Evolutionary conservation across 1,140 invertebrate genomes (phyloP).

Genomic region (Pseudomyrmex flavicornis): DNA sequence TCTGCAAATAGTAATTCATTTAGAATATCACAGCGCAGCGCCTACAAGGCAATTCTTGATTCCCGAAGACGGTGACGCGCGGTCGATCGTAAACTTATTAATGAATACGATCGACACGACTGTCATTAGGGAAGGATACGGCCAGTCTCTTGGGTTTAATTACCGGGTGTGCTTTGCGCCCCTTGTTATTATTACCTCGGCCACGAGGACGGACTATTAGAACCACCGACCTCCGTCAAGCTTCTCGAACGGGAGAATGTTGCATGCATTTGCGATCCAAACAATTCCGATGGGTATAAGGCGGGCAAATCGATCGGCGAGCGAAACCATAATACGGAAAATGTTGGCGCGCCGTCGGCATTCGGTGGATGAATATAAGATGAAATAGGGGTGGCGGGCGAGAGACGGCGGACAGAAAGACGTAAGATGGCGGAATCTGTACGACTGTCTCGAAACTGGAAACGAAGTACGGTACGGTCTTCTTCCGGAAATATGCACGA

Average conservation of each 20-base stretch:
- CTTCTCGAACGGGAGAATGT: constrained; percentile 18
- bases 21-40: background rate
- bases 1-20: no score
- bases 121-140: constrained; percentile 50
- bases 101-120: constrained; percentile 46
- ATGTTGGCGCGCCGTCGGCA: constrained; percentile 38
- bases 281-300: background rate
- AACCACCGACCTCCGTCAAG: constrained; percentile 42
- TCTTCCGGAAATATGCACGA: constrained; percentile 51
- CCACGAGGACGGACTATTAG: constrained; percentile 44
- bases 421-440: constrained; percentile 44
- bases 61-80: background rate
- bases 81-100: constrained; percentile 32
- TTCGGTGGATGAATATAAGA: constrained; percentile 52
- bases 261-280: background rate
- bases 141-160: constrained; percentile 51
- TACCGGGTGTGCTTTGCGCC: constrained; percentile 29
- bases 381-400: constrained; percentile 31
- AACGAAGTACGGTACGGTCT: constrained; percentile 25
- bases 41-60: background rate
- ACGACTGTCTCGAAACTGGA: constrained; percentile 29
- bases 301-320: constrained; percentile 38
- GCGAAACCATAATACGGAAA: constrained; percentile 50
- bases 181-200: constrained; percentile 60
- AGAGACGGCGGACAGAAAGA: background rate